Conservation (phyloP, 2,888 invertebrate species). For the Ellobium chinense region DNA sequence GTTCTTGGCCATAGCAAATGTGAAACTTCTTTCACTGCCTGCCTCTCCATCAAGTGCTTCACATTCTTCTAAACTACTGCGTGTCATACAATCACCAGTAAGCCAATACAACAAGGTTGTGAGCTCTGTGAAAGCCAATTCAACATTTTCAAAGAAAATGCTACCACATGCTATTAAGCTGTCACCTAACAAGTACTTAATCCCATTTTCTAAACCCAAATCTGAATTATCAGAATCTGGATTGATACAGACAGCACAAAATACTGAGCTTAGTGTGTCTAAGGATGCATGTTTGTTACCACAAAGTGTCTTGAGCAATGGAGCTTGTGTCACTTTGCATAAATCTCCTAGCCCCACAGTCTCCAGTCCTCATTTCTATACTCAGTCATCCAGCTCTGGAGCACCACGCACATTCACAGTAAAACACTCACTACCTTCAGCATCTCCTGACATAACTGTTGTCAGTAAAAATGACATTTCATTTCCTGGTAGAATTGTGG, state of each 20-base stretch:
- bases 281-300: no score
- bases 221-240: background rate
- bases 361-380: no score
- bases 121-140: background rate
- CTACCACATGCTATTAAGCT: background rate
- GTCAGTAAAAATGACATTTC: constrained; percentile 3
- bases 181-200: background rate
- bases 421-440: background rate
- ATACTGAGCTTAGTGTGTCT: no score
- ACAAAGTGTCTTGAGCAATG: background rate
- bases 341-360: background rate
- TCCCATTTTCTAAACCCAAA: background rate
- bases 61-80: constrained; percentile 19
- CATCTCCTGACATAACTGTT: background rate
- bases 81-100: constrained; percentile 25
- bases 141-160: background rate
- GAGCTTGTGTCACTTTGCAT: background rate
- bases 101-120: background rate
- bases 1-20: constrained; percentile 1
- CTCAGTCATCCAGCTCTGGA: no score
- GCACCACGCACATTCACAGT: no score
- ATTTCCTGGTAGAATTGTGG: background rate
- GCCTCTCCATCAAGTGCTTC: background rate
- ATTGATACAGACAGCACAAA: no score
- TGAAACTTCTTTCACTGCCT: constrained; percentile 23